phyloP scores from a whole-genome alignment of 1,140 invertebrate species.

The Chelonus insularis region DNA sequence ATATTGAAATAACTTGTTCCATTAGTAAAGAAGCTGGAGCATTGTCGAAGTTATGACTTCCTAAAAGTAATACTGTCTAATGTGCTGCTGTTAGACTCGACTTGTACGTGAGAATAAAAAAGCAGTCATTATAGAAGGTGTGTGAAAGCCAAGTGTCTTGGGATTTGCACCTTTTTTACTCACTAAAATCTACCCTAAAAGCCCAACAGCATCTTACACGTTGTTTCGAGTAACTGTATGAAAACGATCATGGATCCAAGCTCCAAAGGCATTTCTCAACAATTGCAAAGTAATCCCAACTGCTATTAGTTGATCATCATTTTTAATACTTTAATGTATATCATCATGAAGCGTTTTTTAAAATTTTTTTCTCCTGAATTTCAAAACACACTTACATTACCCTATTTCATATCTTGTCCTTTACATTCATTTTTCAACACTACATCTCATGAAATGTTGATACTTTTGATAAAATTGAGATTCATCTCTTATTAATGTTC shows the following conservation, averaged over 20 bases:
- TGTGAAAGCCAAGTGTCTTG: conserved; percentile 37
- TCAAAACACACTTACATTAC: too few relatives aligned
- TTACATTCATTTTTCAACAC: too few relatives aligned
- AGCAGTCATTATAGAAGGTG: conserved; percentile 33
- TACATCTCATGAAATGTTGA: too few relatives aligned
- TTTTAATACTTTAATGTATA: conserved; percentile 32
- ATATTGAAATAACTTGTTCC: conserved; percentile 16
- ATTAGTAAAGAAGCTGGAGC: neutral
- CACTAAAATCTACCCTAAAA: neutral
- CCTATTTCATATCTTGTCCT: too few relatives aligned
- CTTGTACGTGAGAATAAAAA: conserved; percentile 23
- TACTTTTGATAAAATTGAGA: too few relatives aligned
- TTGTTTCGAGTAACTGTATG: conserved; percentile 1
- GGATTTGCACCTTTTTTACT: conserved; percentile 30
- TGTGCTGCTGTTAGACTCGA: conserved; percentile 24
- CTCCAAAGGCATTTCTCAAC: conserved; percentile 2
- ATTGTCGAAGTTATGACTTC: conserved; percentile 34
- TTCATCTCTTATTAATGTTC: too few relatives aligned
- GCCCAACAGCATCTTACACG: neutral
- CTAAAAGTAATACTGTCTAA: conserved; percentile 46
- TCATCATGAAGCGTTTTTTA: too few relatives aligned
- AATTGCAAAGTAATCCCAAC: conserved; percentile 16
- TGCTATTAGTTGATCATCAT: conserved; percentile 30
- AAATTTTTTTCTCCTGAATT: too few relatives aligned
- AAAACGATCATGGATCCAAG: neutral